Base-by-base conservation (phyloP, 2,888 invertebrate species). In the Ephialtes manifestator region DNA sequence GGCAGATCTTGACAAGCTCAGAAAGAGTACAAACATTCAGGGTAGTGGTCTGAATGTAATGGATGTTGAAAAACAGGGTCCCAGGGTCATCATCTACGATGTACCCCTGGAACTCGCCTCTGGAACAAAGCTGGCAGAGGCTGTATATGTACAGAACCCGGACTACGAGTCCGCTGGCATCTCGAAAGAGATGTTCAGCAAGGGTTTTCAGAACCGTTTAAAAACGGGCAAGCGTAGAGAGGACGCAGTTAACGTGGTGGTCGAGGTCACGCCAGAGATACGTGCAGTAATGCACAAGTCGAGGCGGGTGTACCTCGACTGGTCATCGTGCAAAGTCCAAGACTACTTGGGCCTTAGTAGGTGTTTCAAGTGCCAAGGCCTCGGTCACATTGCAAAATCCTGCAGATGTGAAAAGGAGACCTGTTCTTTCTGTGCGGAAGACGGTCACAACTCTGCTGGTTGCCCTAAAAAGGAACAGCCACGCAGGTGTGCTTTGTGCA, bases 401-500 rank as follows among this genome's bases (percentile, higher is more conserved):
- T 20, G 55, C 55, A 55, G 11, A 20, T 15, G 5, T 4, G 11
- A 55, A 8, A 11, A 4, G 4, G 20, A 18, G 7, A 24, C 24
- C 18, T 55, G 55, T 15, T 20, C 55, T 4, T 18, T 39, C 39
- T 65, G 65, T 39, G 65, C n/a, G 7, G 65, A 65, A 39, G 18
- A 39, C 8, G 65, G 65, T 35, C 65, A 65, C 4, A 65, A 65
- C 3, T n/a, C 13, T 1, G 15, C 65, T 1, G 65, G 18, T 1
- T 65, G 65, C 39, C 0, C 4, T 5, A 65, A 65, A 39, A 65
- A 65, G 15, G 65, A 65, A 1, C 39, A 39, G 1, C 18, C 65
- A 4, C 39, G 39, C 4, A 68, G 43, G 1, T 78, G 78, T 28
- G 68, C 43, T 1, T 20, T 70, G 0, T 78, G 68, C 10, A 43